Base-by-base conservation (phyloP, 2,888 invertebrate genomes). In the Eristalis pertinax region DNA sequence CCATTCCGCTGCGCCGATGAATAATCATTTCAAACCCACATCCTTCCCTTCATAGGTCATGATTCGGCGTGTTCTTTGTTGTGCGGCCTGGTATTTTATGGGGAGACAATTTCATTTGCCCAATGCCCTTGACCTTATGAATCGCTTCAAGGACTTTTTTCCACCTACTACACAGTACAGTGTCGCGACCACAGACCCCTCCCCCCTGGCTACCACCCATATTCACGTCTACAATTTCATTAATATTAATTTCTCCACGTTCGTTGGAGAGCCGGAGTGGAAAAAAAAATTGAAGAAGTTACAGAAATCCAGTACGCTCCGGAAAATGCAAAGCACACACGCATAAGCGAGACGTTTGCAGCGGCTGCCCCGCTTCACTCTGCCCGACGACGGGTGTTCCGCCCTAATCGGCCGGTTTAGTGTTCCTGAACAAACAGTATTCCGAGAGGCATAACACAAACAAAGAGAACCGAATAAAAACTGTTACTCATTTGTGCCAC, bases 111-210 rank as follows among this genome's bases (percentile, higher is more conserved):
- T 84, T 77, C 72, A 79, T 86, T 87, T 83, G 86, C 60, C 86
- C 79, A 73, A 88, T 88, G 89, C 89, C 89, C 90, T 89, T 90
- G 90, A 90, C 89, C 90, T 90, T 90, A 88, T 84, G 86, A 89
- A 88, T 79, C 64, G 70, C 75, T 74, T 84, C 89, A 89, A 89
- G 89, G 89, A 90, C 89, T 87, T 84, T 63, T 60, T 63, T 35
- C n/a, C 84, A 79, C 85, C 86, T 72, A 19, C 72, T 78, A 81
- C 26, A 81, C 80, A 81, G 69, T 73, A 82, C 82, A 84, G 82
- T 67, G 80, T 76, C 84, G 82, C 88, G 83, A 83, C 83, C 86
- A 60, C 77, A 78, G 78, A 82, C 43, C 86, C 73, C 41, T 82
- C 82, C 5, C 60, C 22, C 15, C 58, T 19, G 15, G 7, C 19